These are phyloP conservation scores for Mythimna albipuncta DNA, from an alignment of 2,888 invertebrate species.

Conservation along the genomic window DNA sequence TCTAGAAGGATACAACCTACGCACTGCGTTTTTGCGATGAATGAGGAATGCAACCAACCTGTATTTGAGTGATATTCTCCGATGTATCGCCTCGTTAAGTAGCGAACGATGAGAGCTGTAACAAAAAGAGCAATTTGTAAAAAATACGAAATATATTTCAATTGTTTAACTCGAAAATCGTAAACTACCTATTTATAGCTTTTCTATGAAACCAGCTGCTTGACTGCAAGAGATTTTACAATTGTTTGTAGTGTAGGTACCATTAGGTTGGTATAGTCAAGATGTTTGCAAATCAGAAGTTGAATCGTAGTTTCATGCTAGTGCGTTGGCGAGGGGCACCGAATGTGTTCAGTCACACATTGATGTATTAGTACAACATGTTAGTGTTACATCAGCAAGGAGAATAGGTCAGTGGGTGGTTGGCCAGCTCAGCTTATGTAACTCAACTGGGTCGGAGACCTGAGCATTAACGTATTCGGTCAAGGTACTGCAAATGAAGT, in stretches of 20 bases:
- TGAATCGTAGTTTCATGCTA: conserved; percentile 27
- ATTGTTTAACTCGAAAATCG: conserved; percentile 7
- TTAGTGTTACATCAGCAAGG: conserved; percentile 73
- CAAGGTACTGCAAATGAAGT: conserved; percentile 52
- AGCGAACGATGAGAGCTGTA: conserved; percentile 94
- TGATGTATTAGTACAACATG: conserved; percentile 65
- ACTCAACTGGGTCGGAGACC: conserved; percentile 69
- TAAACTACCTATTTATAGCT: neutral
- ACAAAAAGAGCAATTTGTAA: conserved; percentile 66
- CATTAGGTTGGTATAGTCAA: neutral
- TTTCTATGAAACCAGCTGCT: neutral
- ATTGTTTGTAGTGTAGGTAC: conserved; percentile 15
- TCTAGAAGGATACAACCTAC: conserved; percentile 26
- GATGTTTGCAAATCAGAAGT: conserved; percentile 24
- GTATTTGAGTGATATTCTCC: conserved; percentile 96
- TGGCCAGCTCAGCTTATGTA: conserved; percentile 73
- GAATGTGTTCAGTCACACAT: conserved; percentile 25
- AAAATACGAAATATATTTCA: neutral
- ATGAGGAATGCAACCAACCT: conserved; percentile 86
- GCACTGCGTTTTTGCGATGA: conserved; percentile 10
- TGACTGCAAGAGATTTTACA: neutral
- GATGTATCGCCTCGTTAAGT: conserved; percentile 94
- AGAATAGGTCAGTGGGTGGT: conserved; percentile 74
- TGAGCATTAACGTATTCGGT: conserved; percentile 59
- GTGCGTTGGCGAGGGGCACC: conserved; percentile 4